Percentiles rank a stretch among this genome's conserved stretches.
Evolutionary conservation across 2,888 invertebrate species (phyloP).

Genomic region (Thyatira batis): DNA sequence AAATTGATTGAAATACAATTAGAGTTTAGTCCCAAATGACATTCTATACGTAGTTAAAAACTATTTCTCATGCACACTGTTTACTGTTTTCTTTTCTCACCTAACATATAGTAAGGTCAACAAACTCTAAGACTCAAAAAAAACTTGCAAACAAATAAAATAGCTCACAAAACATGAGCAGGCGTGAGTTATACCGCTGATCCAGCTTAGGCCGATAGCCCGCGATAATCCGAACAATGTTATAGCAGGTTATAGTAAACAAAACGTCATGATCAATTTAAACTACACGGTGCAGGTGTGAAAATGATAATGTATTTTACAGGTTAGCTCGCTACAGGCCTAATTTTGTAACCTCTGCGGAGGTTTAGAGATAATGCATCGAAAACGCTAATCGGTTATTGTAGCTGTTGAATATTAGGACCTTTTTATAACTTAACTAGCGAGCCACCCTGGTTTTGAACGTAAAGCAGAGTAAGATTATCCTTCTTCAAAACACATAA

Average conservation of each 20-base stretch:
- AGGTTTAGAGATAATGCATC: background rate
- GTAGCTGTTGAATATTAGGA: too few species aligned
- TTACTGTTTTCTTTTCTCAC: too few species aligned
- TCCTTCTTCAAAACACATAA: too few species aligned
- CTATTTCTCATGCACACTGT: too few species aligned
- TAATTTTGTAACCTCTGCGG: background rate
- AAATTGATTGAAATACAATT: too few species aligned
- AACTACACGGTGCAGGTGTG: background rate
- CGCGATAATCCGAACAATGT: background rate
- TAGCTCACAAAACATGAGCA: background rate
- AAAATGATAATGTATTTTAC: background rate
- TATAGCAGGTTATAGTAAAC: slow-evolving; percentile 1
- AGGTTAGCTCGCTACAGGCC: background rate
- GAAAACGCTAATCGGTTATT: background rate
- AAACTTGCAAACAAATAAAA: background rate
- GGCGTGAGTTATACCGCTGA: background rate
- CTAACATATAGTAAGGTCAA: too few species aligned
- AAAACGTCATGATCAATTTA: background rate
- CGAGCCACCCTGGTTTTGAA: too few species aligned
- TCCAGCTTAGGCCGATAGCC: background rate
- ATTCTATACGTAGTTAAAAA: too few species aligned
- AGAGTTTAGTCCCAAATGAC: too few species aligned
- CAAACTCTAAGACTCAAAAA: background rate
- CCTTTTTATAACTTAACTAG: too few species aligned
- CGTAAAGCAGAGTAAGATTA: too few species aligned